Percentiles rank a stretch among this genome's conserved stretches.
Conservation (phyloP, 1,140 invertebrate species). For the Portunus trituberculatus region DNA sequence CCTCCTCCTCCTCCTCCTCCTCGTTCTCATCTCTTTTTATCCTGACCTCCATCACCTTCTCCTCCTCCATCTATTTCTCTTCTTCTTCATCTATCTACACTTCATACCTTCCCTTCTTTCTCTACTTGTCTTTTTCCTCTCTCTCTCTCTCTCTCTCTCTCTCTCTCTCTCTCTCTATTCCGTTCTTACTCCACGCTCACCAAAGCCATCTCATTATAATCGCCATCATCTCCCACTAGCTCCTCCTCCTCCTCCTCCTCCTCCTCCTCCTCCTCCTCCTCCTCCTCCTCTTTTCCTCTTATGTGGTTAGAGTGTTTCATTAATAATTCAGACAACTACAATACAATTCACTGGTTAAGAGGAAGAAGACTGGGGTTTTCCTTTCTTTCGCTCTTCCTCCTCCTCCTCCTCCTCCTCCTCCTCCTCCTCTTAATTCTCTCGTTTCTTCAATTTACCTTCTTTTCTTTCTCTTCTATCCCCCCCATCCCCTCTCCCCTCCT, state of each 20-base stretch:
- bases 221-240: background rate
- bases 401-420: too few relatives aligned
- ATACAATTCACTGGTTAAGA: too few relatives aligned
- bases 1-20: too few relatives aligned
- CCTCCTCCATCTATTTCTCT: background rate
- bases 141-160: background rate
- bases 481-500: background rate
- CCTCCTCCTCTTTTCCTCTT: background rate
- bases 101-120: background rate
- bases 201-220: background rate
- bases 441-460: too few relatives aligned
- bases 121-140: background rate
- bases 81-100: background rate
- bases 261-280: background rate
- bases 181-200: background rate
- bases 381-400: too few relatives aligned
- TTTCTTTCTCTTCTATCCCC: background rate
- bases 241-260: background rate
- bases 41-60: background rate
- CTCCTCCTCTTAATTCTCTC: too few relatives aligned
- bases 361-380: too few relatives aligned
- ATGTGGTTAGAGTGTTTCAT: too few relatives aligned
- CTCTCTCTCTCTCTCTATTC: background rate
- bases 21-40: too few relatives aligned
- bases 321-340: too few relatives aligned